Conservation (phyloP, 92 coral and sea anemone species). For the Montipora capitata region DNA sequence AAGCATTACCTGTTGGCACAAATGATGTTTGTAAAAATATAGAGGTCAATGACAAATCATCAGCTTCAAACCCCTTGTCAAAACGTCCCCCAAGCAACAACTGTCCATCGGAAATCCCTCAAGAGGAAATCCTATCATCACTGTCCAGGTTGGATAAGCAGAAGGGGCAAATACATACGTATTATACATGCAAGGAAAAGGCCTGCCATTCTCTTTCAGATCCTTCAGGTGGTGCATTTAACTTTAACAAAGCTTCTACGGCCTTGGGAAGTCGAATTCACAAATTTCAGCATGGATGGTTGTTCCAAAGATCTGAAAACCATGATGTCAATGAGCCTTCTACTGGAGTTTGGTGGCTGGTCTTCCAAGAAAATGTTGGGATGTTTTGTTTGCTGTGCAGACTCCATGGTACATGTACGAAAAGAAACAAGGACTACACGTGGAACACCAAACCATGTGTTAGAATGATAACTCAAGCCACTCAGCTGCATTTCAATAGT, state of each 20-base stretch:
- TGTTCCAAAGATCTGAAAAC: conserved; percentile 53
- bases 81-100: conserved; percentile 16
- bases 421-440: conserved; percentile 32
- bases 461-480: conserved; percentile 44
- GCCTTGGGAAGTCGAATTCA: conserved; percentile 39
- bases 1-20: background rate
- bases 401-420: conserved; percentile 14
- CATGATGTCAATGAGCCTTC: conserved; percentile 58
- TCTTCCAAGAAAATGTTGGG: conserved; percentile 24
- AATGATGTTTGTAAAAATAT: conserved; percentile 3
- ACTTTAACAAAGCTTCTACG: conserved; percentile 28
- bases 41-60: background rate
- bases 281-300: conserved; percentile 51
- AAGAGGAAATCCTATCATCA: conserved; percentile 23
- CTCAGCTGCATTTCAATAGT: conserved; percentile 40
- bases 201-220: conserved; percentile 49
- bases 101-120: conserved; percentile 1
- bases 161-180: conserved; percentile 40
- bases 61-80: conserved; percentile 15
- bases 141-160: conserved; percentile 33
- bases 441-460: conserved; percentile 44
- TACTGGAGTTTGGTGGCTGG: conserved; percentile 46
- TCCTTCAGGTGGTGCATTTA: conserved; percentile 42
- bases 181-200: conserved; percentile 36
- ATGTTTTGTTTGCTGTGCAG: conserved; percentile 40